A percentile compares a stretch with the other conserved stretches of the same genome.
phyloP scores from a whole-genome alignment of 1,140 invertebrate species.

The Calephelis virginiensis region DNA sequence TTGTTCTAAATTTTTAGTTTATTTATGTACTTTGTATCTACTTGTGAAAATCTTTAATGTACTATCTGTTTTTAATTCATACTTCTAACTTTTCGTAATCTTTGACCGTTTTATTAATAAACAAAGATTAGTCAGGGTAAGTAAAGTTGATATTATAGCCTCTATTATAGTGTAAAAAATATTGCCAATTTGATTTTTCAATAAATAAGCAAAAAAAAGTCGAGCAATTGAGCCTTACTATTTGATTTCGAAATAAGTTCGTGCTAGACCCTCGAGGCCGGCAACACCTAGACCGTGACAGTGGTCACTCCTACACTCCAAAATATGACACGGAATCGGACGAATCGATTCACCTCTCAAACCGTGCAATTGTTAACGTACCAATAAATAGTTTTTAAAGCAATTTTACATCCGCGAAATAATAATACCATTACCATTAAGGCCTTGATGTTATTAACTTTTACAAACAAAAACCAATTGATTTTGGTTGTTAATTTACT shows the following conservation, averaged over 20 bases:
- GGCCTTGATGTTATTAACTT: conserved; percentile 5
- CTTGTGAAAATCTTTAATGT: too few species aligned
- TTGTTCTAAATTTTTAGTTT: too few species aligned
- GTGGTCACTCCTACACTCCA: conserved; percentile 27
- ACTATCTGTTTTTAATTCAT: too few species aligned
- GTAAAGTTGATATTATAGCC: too few species aligned
- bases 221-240: neutral
- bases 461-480: conserved; percentile 7
- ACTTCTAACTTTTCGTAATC: too few species aligned
- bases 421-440: conserved; percentile 18
- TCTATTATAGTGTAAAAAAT: too few species aligned
- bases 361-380: conserved; percentile 37
- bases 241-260: neutral
- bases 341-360: conserved; percentile 53
- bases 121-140: too few species aligned
- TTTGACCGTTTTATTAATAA: too few species aligned
- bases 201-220: neutral
- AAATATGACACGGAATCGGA: conserved; percentile 36
- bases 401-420: conserved; percentile 33
- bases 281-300: conserved; percentile 35
- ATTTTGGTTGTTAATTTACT: too few species aligned
- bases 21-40: too few species aligned
- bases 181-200: too few species aligned
- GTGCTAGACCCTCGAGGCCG: neutral
- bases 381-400: conserved; percentile 36